Evolutionary conservation across 2,113 vertebrate species (phyloP), one percentile per base, ranked within the genome.

Genomic region (Oreochromis spilurus): DNA sequence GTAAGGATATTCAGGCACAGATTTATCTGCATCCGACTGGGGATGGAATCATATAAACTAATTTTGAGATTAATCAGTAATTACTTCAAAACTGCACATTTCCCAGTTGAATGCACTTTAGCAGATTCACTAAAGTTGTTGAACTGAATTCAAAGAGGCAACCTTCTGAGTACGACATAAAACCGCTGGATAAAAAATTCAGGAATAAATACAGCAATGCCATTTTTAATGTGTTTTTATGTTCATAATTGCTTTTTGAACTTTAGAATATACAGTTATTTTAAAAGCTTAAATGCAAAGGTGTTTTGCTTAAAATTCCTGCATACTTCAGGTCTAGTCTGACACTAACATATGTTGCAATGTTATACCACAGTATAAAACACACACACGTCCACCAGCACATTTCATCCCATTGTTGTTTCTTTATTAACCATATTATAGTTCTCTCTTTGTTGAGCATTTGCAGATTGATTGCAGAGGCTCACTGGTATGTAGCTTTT

Each of bases 21-120:
- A 80, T 93, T 84, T 77, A 86, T 85, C 67, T 60, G 17, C 43
- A 48, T 82, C 90, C 7, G 5, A 62, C 75, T 45, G 80, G 81
- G 82, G 62, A 88, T 52, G 29, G n/a, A 85, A 83, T 88, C 86
- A 90, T 92, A 79, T 86, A 11, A 85, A 82, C 40, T 91, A 58
- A 89, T 94, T 91, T 92, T 55, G 79, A 89, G 88, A 92, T 94
- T 89, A 92, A 90, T 91, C 86, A 90, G 84, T 72, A 90, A 94
- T 92, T 89, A 88, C 87, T 79, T 87, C 79, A 87, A 88, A 92
- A 91, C 52, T 85, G 84, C 57, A 77, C 31, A 89, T 90, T 86
- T 92, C 90, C 86, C 87, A 87, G 79, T 86, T 84, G 87, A 75
- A 57, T 36, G 57, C 58, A 85, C 65, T 58, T 88, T 57, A 86